phyloP scores from a whole-genome alignment of 2,113 vertebrate species.

The Tauraco erythrolophus region DNA sequence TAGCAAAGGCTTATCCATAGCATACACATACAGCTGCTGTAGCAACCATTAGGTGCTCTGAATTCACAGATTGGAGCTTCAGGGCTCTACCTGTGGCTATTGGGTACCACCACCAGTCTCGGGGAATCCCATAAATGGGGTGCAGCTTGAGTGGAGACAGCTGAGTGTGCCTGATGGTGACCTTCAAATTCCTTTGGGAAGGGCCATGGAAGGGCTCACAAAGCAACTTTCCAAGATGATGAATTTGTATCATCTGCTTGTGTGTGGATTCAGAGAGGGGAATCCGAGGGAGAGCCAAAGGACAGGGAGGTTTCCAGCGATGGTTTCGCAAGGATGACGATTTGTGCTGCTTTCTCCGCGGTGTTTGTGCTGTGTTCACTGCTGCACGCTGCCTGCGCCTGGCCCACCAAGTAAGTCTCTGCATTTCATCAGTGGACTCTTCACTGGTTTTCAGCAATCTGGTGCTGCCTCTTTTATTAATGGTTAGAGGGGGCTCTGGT shows the following conservation, averaged over 20 bases:
- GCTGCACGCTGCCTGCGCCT: fast-evolving
- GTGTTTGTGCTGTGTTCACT: background rate
- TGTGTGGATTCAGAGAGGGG: background rate
- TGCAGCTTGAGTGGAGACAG: too few species aligned
- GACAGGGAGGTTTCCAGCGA: too few species aligned
- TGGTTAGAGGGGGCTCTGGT: too few species aligned
- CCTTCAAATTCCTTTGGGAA: background rate
- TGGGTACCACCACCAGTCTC: background rate
- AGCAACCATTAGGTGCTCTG: background rate
- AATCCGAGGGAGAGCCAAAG: background rate
- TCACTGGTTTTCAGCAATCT: background rate
- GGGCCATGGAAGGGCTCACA: background rate
- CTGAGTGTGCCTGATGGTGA: background rate
- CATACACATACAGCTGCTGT: background rate
- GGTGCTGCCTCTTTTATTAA: background rate
- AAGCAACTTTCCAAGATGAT: background rate
- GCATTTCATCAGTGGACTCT: fast-evolving
- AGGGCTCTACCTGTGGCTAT: background rate
- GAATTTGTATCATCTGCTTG: background rate
- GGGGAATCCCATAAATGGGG: fast-evolving
- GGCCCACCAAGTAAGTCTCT: too few species aligned
- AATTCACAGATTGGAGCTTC: background rate
- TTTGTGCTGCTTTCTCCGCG: fast-evolving
- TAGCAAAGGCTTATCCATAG: background rate
- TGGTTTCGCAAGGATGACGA: background rate